Evolutionary conservation across 1,140 invertebrate genomes (phyloP), one percentile per base, ranked within the genome.

Genomic region (Drosophila nigrodunni): DNA sequence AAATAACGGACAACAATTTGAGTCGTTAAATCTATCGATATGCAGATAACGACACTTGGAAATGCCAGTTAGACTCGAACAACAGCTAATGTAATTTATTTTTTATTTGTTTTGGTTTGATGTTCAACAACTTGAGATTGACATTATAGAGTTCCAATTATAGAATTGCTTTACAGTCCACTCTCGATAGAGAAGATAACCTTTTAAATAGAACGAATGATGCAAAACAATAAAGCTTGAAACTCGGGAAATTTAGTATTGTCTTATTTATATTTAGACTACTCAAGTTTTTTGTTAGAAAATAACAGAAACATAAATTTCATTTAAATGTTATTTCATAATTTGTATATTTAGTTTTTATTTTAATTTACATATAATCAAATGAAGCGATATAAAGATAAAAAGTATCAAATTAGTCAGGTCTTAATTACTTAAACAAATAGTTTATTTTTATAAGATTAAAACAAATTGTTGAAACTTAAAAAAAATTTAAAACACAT

Each of bases 1-100:
- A 69, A 54, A 2, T 54, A 21, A 21, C 57, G 7, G 57, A 2
- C 11, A 46, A 15, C 7, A 3, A 35, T 6, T 30, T 6, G 5
- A 52, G 7, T 3, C 21, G 57, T 44, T 43, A 47, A 57, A 15
- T 7, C 9, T 44, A 59, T 57, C 54, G 54, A 41, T 57, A 18
- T 57, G 15, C 9, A 9, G 9, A 1, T n/a, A 34, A n/a, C 41
- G 57, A 13, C 3, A 4, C 21, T 1, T 7, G 10, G 10, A 57
- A 50, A 50, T 50, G 50, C 0, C 50, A 10, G 52, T 39, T 55
- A n/a, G 39, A 15, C 25, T 11, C 2, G 1, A 10, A 41, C 2
- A 41, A 7, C 6, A 37, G 2, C 9, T 7, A 37, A 37, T 0
- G 35, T 37, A 37, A 37, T 7, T 37, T 37, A 37, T 37, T 37